phyloP scores from a whole-genome alignment of 2,888 invertebrate genomes.

The Dolichomitus sp. region DNA sequence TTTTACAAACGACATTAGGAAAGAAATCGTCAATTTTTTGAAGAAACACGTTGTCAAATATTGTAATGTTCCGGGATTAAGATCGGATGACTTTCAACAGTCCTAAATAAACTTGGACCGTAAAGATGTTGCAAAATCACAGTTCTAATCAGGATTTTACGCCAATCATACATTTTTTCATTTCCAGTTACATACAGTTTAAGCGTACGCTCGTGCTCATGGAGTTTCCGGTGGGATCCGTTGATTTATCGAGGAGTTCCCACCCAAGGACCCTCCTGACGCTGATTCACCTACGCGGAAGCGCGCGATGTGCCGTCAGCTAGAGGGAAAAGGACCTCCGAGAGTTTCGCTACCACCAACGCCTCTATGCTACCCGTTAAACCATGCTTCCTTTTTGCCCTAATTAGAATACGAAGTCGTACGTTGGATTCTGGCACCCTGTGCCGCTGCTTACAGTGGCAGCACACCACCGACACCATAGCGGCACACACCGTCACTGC shows the following conservation, averaged over 20 bases:
- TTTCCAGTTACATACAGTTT: background rate
- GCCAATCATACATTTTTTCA: background rate
- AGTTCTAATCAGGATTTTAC: no score
- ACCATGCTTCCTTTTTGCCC: slow-evolving; percentile 73
- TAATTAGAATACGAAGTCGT: slow-evolving; percentile 80
- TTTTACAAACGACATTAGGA: no score
- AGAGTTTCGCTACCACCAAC: slow-evolving; percentile 5
- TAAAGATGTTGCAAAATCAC: no score
- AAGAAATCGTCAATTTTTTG: no score
- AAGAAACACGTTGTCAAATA: no score
- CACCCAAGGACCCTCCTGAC: slow-evolving; percentile 39
- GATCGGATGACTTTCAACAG: no score
- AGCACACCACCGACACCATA: slow-evolving; percentile 1
- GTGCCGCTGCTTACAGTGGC: slow-evolving; percentile 49
- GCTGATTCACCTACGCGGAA: slow-evolving; percentile 57
- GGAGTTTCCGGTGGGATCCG: slow-evolving; percentile 46
- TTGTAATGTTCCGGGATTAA: no score
- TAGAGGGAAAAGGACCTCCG: slow-evolving; percentile 1
- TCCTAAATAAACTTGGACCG: no score
- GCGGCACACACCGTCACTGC: slow-evolving; percentile 19
- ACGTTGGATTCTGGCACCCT: slow-evolving; percentile 63
- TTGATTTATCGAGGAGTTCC: slow-evolving; percentile 59
- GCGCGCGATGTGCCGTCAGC: background rate
- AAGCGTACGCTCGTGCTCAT: slow-evolving; percentile 4
- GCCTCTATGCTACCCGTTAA: slow-evolving; percentile 51